Conservation (phyloP, 2,888 invertebrate species). For the Conchocele bisecta region DNA sequence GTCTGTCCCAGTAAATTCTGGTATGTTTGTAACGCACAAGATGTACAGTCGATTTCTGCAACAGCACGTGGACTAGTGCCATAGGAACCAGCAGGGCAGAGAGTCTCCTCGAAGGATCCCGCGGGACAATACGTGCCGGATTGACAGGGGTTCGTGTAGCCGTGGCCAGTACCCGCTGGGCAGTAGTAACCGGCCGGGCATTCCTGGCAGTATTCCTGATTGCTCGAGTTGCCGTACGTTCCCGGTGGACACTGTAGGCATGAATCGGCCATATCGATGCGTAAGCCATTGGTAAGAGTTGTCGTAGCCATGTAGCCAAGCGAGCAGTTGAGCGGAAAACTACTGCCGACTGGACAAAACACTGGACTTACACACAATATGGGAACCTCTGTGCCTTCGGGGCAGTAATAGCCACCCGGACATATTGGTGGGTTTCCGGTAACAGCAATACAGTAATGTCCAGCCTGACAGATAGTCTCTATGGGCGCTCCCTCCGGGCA, state of each 20-base stretch:
- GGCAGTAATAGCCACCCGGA: slow-evolving; percentile 79
- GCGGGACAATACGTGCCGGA: slow-evolving; percentile 75
- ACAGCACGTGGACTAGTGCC: slow-evolving; percentile 62
- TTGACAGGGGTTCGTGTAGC: slow-evolving; percentile 69
- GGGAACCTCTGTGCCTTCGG: slow-evolving; percentile 73
- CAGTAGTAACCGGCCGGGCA: slow-evolving; percentile 81
- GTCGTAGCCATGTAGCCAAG: slow-evolving; percentile 75
- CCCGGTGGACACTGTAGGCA: slow-evolving; percentile 78
- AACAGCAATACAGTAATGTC: slow-evolving; percentile 75
- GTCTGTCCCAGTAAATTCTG: slow-evolving; percentile 68
- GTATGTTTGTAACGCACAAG: slow-evolving; percentile 72
- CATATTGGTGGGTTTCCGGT: slow-evolving; percentile 77
- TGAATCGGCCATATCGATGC: slow-evolving; percentile 65
- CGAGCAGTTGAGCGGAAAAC: slow-evolving; percentile 74
- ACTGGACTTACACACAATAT: slow-evolving; percentile 73
- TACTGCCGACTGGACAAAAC: slow-evolving; percentile 79
- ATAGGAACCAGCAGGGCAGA: slow-evolving; percentile 76
- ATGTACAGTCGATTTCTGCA: slow-evolving; percentile 65
- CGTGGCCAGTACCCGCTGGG: slow-evolving; percentile 75
- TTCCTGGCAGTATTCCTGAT: slow-evolving; percentile 68
- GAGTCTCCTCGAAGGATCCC: slow-evolving; percentile 61
- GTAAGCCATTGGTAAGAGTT: slow-evolving; percentile 70
- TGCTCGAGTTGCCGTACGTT: slow-evolving; percentile 77
- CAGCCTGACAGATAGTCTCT: slow-evolving; percentile 73
- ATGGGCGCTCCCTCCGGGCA: slow-evolving; percentile 76